Percentiles rank a stretch among this genome's conserved stretches.
phyloP scores from a whole-genome alignment of 2,113 vertebrate species.

The Alces alces region DNA sequence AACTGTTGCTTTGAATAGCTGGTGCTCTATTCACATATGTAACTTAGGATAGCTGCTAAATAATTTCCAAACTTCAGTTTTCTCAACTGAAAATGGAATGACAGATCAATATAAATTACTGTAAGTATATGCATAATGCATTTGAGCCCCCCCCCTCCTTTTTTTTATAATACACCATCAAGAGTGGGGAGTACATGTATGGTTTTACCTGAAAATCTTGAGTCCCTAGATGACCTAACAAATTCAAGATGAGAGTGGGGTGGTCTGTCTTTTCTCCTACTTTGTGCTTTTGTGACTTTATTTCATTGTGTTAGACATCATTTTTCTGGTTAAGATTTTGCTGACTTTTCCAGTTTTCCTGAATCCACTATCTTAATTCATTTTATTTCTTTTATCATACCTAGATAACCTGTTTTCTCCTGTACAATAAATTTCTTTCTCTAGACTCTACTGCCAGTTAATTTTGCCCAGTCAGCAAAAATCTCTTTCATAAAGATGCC shows the following conservation, averaged over 20 bases:
- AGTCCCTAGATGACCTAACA: background rate
- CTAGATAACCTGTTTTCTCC: background rate
- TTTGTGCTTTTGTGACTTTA: background rate
- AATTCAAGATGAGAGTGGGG: background rate
- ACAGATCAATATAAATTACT: background rate
- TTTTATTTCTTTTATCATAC: background rate
- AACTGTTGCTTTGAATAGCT: background rate
- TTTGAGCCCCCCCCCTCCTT: background rate
- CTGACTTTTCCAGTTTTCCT: background rate
- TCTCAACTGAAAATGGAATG: background rate
- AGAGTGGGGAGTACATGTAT: rapidly evolving
- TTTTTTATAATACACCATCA: rapidly evolving
- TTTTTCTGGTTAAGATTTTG: background rate
- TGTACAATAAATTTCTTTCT: background rate
- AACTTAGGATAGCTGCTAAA: background rate
- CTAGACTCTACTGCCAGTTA: background rate
- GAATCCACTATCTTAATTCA: background rate
- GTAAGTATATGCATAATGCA: background rate
- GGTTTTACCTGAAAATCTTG: background rate
- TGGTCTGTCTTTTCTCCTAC: background rate
- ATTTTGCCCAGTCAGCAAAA: background rate
- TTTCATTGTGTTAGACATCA: background rate
- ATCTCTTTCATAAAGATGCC: background rate
- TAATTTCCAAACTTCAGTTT: background rate
- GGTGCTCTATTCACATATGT: background rate